Base-by-base conservation (phyloP, 2,888 invertebrate species). In the Eurois occulta region DNA sequence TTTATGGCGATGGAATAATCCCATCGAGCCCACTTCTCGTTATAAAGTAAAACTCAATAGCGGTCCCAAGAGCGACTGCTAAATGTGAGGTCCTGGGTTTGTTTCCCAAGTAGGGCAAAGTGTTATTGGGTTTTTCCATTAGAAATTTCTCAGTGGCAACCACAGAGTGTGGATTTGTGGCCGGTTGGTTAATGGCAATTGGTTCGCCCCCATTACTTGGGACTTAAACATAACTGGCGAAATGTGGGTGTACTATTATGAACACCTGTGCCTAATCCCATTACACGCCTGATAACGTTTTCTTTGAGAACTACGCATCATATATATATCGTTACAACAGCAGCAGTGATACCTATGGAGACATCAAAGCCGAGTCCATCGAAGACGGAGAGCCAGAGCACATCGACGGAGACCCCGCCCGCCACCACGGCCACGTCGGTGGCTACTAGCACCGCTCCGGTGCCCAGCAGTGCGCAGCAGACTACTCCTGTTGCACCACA, bases 401-500 rank as follows among this genome's bases (percentile, higher is more conserved):
- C 83, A 13, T 55, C 86, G 8, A 72, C 77, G 1, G 84, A 85
- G 8, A 65, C 86, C 10, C 67, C 80, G 24, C 65, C 86, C 2
- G 67, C 72, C 8, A 75, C 87, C 2, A 75, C 86, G 2, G 73
- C 87, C 0, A 65, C 87, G 0, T 65, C 86, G 18, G 75, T 82
- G 6, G 66, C 85, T 18, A 81, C 85, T 32, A 69, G 79, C 67
- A 67, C 89, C 6, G 78, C 91, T 0, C 87, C 93, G 0, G 89
- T 91, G 10, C 81, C 92, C 3, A 94, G 91, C 88, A 94, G 91
- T 71, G 91, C 92, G 0, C 94, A 92, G 66, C 93, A 91, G n/a
- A 92, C 91, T 21, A 91, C 94, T 2, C 80, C 93, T 0, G 87
- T 91, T 0, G 90, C 91, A 0, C 91, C 94, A 6, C 95, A 95